phyloP scores from a whole-genome alignment of 1,140 invertebrate genomes.

The Drosophila biarmipes region DNA sequence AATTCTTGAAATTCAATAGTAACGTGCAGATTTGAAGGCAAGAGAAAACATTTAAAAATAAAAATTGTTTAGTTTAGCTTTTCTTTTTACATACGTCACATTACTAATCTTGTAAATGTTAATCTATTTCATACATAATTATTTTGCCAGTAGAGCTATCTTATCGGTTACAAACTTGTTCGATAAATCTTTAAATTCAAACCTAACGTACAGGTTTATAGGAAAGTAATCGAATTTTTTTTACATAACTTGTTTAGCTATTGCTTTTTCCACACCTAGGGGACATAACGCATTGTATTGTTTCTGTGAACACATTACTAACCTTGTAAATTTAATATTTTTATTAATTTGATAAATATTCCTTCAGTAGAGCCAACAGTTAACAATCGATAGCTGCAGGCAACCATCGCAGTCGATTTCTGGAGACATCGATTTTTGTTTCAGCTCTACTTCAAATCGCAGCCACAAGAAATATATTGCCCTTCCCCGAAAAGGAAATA shows the following conservation, averaged over 20 bases:
- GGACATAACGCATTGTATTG: no score
- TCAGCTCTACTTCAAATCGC: constrained; percentile 21
- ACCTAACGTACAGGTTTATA: not conserved
- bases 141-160: no score
- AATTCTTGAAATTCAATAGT: not conserved
- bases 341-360: not conserved
- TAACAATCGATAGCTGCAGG: not conserved
- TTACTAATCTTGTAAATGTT: no score
- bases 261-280: no score
- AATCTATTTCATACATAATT: no score
- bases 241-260: no score
- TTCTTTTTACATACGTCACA: no score
- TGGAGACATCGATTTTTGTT: not conserved
- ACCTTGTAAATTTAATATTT: not conserved
- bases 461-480: constrained; percentile 34
- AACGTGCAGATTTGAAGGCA: not conserved
- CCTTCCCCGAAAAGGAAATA: constrained; percentile 2
- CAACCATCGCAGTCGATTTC: no score
- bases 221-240: no score
- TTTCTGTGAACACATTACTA: no score
- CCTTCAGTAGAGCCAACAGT: not conserved
- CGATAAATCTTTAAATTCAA: not conserved
- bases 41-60: no score
- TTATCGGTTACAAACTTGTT: not conserved
- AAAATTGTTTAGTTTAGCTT: no score